Conservation (phyloP, 2,888 invertebrate species). For the Xylocampa areola region DNA sequence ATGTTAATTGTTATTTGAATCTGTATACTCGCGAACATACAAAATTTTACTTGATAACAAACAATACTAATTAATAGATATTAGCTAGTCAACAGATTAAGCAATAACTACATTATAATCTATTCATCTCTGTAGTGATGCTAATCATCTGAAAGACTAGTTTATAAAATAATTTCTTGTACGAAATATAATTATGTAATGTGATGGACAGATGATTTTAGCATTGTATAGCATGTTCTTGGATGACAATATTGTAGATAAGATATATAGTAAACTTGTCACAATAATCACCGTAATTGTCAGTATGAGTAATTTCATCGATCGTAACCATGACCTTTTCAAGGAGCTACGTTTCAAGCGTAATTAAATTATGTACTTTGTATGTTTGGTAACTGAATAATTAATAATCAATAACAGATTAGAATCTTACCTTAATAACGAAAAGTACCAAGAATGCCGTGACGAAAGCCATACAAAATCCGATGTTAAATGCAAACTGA, state of each 20-base stretch:
- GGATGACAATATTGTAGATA: background rate
- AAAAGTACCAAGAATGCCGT: slow-evolving; percentile 91
- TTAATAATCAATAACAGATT: slow-evolving; percentile 33
- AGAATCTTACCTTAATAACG: slow-evolving; percentile 76
- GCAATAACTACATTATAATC: no score
- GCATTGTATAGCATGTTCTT: background rate
- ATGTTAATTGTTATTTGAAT: background rate
- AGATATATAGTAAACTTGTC: background rate
- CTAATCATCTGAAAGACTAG: no score
- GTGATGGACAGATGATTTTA: no score
- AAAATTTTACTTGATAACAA: no score
- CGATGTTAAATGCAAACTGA: slow-evolving; percentile 92
- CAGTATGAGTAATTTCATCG: slow-evolving; percentile 4
- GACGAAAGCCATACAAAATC: slow-evolving; percentile 94
- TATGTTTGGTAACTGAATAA: slow-evolving; percentile 19
- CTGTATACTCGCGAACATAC: no score
- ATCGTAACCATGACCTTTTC: slow-evolving; percentile 28
- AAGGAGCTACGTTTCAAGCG: slow-evolving; percentile 11
- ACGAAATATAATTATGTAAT: no score
- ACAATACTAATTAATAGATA: no score
- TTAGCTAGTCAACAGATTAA: no score
- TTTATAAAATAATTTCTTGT: no score
- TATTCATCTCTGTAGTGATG: no score
- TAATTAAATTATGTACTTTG: slow-evolving; percentile 43
- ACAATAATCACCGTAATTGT: background rate